Percentiles rank a stretch among this genome's conserved stretches.
Evolutionary conservation across 30 jellyfish, hydroid and myxozoan species (phyloP).

Genomic region (Turritopsis dohrnii): DNA sequence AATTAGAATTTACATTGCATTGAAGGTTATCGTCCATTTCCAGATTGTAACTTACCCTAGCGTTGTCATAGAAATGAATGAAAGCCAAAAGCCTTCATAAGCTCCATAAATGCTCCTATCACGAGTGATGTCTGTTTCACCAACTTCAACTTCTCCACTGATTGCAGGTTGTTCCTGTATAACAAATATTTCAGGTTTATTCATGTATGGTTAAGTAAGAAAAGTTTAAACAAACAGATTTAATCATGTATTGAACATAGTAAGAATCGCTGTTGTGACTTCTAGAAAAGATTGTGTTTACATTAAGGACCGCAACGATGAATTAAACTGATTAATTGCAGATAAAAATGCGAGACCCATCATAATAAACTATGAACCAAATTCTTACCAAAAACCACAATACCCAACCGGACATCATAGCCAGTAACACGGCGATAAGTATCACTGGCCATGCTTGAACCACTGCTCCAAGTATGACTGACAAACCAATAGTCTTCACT

Average conservation of each 20-base stretch:
- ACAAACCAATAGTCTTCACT: not conserved
- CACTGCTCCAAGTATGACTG: not conserved
- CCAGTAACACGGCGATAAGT: conserved; percentile 18
- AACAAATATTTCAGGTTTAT: not conserved
- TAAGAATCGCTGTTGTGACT: too few relatives aligned
- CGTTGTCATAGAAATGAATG: conserved; percentile 26
- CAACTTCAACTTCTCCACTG: not conserved
- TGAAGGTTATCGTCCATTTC: not conserved
- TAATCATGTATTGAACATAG: too few relatives aligned
- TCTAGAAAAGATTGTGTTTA: too few relatives aligned
- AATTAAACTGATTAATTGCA: not conserved
- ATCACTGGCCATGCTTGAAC: conserved; percentile 11
- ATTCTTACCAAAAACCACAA: conserved; percentile 19
- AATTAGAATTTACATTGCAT: not conserved
- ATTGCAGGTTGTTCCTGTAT: not conserved
- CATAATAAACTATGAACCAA: not conserved
- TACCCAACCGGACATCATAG: conserved; percentile 7
- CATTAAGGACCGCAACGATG: too few relatives aligned
- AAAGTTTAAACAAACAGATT: not conserved
- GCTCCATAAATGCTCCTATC: conserved; percentile 5
- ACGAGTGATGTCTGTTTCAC: not conserved
- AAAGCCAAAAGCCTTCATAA: conserved; percentile 23
- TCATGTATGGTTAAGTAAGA: not conserved
- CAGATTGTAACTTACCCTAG: conserved; percentile 9
- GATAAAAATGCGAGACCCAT: too few relatives aligned